Conservation (phyloP, 2,888 invertebrate species). For the Catocala nupta region DNA sequence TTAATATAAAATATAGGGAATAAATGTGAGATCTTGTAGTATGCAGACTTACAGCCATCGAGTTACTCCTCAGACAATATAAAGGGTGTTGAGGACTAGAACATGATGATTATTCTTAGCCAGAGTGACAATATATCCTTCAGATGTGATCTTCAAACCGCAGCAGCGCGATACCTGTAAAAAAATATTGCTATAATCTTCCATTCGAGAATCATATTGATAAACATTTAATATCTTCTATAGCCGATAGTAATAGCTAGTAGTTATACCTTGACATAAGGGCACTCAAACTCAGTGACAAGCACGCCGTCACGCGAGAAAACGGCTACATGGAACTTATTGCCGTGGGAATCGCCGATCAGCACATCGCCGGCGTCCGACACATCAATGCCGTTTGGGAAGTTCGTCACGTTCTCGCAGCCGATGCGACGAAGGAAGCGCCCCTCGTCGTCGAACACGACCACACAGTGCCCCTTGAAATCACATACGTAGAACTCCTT, state of each 20-base stretch:
- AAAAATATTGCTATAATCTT: neutral
- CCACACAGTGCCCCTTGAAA: conserved; percentile 99
- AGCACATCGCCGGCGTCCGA: conserved; percentile 98
- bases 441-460: conserved; percentile 97
- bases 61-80: conserved; percentile 93
- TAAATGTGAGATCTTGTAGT: conserved; percentile 88
- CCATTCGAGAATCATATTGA: neutral
- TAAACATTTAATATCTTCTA: no score
- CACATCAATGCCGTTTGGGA: conserved; percentile 99
- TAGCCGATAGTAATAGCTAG: no score
- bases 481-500: conserved; percentile 98
- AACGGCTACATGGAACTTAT: conserved; percentile 98
- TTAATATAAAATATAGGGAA: conserved; percentile 87
- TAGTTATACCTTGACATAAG: conserved; percentile 95
- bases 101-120: conserved; percentile 99
- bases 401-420: conserved; percentile 97
- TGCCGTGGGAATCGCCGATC: conserved; percentile 98
- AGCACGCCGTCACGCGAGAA: conserved; percentile 95
- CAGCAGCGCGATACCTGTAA: conserved; percentile 98
- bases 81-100: conserved; percentile 97
- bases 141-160: conserved; percentile 98
- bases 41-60: conserved; percentile 87
- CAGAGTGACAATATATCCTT: conserved; percentile 98
- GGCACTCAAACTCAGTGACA: conserved; percentile 98
- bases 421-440: conserved; percentile 97